A percentile compares a stretch with the other conserved stretches of the same genome.
phyloP scores from a whole-genome alignment of 2,888 invertebrate genomes.

The Clivina fossor region DNA sequence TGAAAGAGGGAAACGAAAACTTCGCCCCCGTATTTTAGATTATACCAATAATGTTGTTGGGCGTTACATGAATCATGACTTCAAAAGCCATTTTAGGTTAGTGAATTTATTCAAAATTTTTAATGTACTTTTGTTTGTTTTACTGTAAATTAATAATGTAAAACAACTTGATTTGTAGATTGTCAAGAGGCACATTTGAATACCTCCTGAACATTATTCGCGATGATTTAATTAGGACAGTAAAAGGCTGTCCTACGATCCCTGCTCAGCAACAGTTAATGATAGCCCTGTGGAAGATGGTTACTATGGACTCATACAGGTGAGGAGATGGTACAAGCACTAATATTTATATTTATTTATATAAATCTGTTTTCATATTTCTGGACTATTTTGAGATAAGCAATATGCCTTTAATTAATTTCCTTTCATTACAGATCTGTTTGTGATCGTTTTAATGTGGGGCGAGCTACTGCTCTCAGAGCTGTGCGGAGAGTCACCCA shows the following conservation, averaged over 20 bases:
- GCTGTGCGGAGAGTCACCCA: slow-evolving; percentile 34
- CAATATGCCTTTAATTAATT: too few relatives aligned
- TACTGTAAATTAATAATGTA: too few relatives aligned
- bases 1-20: background rate
- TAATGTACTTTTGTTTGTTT: too few relatives aligned
- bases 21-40: slow-evolving; percentile 8
- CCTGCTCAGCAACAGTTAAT: slow-evolving; percentile 29
- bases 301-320: slow-evolving; percentile 38
- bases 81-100: slow-evolving; percentile 30
- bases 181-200: slow-evolving; percentile 13
- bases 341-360: slow-evolving; percentile 27
- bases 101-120: background rate
- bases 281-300: slow-evolving; percentile 36
- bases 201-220: slow-evolving; percentile 6
- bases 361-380: slow-evolving; percentile 37
- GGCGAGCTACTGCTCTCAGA: slow-evolving; percentile 37
- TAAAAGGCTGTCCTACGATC: slow-evolving; percentile 29
- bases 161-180: too few relatives aligned
- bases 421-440: slow-evolving; percentile 34
- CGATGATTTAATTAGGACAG: slow-evolving; percentile 8
- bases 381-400: slow-evolving; percentile 9
- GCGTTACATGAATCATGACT: slow-evolving; percentile 20
- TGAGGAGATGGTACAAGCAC: slow-evolving; percentile 38
- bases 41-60: background rate
- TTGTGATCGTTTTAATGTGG: slow-evolving; percentile 39